Evolutionary conservation across 2,797 vertebrate genomes (phyloP).

Genomic region (Phylloscopus collybita): DNA sequence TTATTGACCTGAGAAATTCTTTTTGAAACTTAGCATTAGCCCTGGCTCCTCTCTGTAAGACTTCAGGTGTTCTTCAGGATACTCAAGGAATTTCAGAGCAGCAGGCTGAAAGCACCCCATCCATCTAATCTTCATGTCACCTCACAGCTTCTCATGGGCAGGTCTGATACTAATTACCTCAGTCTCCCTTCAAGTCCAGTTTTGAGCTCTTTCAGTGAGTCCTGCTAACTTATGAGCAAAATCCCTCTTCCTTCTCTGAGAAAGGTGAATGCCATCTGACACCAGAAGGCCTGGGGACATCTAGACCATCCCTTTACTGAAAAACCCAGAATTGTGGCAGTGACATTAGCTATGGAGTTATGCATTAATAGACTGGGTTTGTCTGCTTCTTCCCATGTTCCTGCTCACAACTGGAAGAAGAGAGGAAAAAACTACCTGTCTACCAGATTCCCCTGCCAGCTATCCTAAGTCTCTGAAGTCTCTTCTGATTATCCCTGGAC

Average conservation of each 20-base stretch:
- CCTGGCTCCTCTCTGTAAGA: background rate
- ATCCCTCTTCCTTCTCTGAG: background rate
- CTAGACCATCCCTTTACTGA: background rate
- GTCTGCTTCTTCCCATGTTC: background rate
- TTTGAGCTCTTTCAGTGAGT: background rate
- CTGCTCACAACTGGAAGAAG: background rate
- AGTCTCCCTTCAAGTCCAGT: background rate
- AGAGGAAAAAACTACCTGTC: background rate
- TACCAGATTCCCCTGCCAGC: background rate
- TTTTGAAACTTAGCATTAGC: background rate
- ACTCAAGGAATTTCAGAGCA: background rate
- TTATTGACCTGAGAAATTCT: background rate
- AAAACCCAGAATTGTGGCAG: accelerated
- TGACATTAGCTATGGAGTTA: accelerated
- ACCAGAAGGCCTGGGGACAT: background rate
- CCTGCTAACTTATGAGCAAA: background rate
- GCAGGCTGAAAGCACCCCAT: background rate
- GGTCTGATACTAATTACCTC: background rate
- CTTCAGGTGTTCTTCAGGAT: background rate
- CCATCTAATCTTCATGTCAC: background rate
- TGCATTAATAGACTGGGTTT: background rate
- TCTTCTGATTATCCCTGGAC: background rate
- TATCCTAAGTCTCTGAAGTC: background rate
- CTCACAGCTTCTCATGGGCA: background rate
- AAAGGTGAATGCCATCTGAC: background rate